Percentiles rank a stretch among this genome's conserved stretches.
These are phyloP conservation scores for Pristis pectinata DNA, from an alignment of 2,797 vertebrate genomes.

Conservation along the genomic window DNA sequence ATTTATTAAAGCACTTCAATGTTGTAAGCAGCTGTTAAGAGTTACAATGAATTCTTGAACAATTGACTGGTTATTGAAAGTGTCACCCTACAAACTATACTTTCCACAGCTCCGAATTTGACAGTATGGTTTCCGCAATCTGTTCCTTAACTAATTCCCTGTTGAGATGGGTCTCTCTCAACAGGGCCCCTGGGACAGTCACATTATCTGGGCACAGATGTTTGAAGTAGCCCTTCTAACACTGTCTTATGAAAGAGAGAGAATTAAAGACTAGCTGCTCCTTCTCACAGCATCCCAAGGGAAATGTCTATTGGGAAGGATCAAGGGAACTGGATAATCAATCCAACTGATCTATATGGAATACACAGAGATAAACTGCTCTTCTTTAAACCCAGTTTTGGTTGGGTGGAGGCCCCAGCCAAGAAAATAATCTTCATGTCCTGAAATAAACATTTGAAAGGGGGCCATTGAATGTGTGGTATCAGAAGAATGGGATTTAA, in stretches of 20 bases:
- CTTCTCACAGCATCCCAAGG: constrained; percentile 12
- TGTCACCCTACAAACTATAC: background rate
- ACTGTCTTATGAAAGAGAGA: constrained; percentile 5
- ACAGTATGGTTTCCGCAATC: background rate
- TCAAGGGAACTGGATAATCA: constrained; percentile 26
- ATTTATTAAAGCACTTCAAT: background rate
- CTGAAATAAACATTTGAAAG: background rate
- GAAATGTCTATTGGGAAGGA: constrained; percentile 29
- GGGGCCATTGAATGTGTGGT: background rate
- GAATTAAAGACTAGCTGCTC: constrained; percentile 19
- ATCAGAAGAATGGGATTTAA: background rate
- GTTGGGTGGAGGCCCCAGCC: background rate
- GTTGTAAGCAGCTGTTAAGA: background rate
- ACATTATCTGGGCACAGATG: constrained; percentile 27
- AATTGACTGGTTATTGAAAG: constrained; percentile 5
- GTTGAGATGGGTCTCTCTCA: background rate
- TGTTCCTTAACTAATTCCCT: constrained; percentile 26
- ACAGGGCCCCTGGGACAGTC: background rate
- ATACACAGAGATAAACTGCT: background rate
- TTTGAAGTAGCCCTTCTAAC: constrained; percentile 23
- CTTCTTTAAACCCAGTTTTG: background rate
- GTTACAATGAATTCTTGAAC: constrained; percentile 23
- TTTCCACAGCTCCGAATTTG: background rate
- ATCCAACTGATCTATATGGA: constrained; percentile 11
- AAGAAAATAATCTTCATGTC: background rate